Base-by-base conservation (phyloP, 53 echinoderm and acorn worm species). In the Stichopus horrens region DNA sequence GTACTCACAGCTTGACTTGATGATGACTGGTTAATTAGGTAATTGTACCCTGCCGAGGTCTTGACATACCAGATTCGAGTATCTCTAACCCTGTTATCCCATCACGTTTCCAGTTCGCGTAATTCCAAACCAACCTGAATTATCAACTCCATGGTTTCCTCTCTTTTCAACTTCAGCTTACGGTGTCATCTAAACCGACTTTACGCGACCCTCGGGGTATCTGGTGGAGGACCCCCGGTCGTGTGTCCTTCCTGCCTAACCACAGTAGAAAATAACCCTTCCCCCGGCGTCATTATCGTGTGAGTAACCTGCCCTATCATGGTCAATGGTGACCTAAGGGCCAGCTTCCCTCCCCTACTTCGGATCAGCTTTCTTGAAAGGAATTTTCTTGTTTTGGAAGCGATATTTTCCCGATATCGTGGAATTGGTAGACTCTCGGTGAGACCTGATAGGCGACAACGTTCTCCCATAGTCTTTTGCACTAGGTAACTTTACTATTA, bases 101-200 rank as follows among this genome's bases (percentile, higher is more conserved):
- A 54, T 81, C 81, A 81, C 58, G 21, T 21, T 81, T 81, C 21
- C 57, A n/a, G 81, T 58, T 58, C 58, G 57, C n/a, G 81, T 81
- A 81, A 58, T 81, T 54, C 8, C 81, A 81, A 81, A 81, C 81
- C 81, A 81, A 21, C 81, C 57, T 19, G 8, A 55, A 10, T 81
- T n/a, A 18, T 81, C 20, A 5, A 7, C 21, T 81, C 20, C 57
- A 19, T 5, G 6, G 14, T 81, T 20, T 81, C 58, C 37, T 23
- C 56, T 58, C 56, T 81, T 58, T 55, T 55, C 20, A 57, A 14
- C 57, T 56, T 13, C 55, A 6, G 19, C 54, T 79, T n/a, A 55
- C n/a, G 55, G 79, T 79, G 79, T 79, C 79, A 79, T 79, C 79
- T 18, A 79, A 19, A 79, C 79, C 55, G n/a, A 79, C 56, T 79